Base-by-base conservation (phyloP, 30 jellyfish, hydroid and myxozoan genomes). In the Turritopsis rubra region DNA sequence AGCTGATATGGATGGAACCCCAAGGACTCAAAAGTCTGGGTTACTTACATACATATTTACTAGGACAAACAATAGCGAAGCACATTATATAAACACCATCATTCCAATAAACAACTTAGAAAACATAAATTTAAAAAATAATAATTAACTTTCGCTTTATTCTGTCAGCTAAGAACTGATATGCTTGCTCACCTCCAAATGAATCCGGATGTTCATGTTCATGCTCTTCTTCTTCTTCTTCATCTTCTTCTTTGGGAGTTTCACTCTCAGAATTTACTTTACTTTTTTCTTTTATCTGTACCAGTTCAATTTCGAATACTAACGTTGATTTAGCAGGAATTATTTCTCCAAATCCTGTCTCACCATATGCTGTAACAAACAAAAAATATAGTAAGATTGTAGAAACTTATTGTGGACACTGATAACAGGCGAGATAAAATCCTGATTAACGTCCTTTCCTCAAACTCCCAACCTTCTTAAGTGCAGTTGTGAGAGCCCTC, bases 321-420 rank as follows among this genome's bases (percentile, higher is more conserved):
- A 91, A 79, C 0, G 95, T 85, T 31, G 98, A 83, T 41, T 83
- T 84, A 68, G 88, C 91, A 9, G 98, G 98, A 54, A 91, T 91
- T 52, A 91, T 29, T 65, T 87, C 92, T 16, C 90, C 95, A 81
- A 91, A 87, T 72, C 98, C 98, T 24, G 65, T 91, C 8, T 84
- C 91, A 75, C 98, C 98, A 85, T 91, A 91, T 18, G 98, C 98
- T 91, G 52, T 21, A 83, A 68, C 16, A 68, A 27, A 68, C 77
- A 68, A 68, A 66, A 60, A 60, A 18, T 18, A 60, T 60, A 18
- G 21, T 60, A 60, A 60, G 19, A 60, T 60, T n/a, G n/a, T n/a
- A n/a, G n/a, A n/a, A n/a, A n/a, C n/a, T n/a, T n/a, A n/a, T n/a
- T n/a, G n/a, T n/a, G n/a, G n/a, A n/a, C n/a, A n/a, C n/a, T n/a